Base-by-base conservation (phyloP, 2,797 vertebrate species). In the Balearica regulorum region DNA sequence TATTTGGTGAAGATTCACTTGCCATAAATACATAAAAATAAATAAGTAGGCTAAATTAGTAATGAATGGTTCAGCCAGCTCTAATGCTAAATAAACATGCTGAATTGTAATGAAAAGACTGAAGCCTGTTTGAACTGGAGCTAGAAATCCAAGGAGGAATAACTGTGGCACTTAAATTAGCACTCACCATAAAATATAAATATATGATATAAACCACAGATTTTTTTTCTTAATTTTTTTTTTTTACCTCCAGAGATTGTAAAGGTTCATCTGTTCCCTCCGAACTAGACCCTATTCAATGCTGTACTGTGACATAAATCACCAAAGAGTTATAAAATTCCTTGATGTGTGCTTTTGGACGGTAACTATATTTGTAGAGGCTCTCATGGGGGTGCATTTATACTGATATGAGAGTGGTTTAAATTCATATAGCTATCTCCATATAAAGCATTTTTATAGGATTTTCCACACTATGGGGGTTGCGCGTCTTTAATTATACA, bases 1-100 rank as follows among this genome's bases (percentile, higher is more conserved):
- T 91, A 87, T 79, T 91, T 1, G 0, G 69, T 92, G 72, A 89
- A 80, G 92, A 93, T 89, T 96, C 83, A 54, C 62, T 94, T 94
- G 62, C 82, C 54, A 93, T 94, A 94, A 95, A 96, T 92, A 96
- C 94, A 95, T 94, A 82, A 91, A 95, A 95, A 96, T 72, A 94
- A 91, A 88, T 86, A 96, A 95, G 87, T 62, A 82, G 79, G 61
- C 80, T 96, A 94, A 96, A 96, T 96, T 78, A 95, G 93, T 93
- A 89, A 93, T 95, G 95, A 97, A 95, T 90, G 88, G 58, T 90
- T 96, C 89, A 94, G 51, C 69, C 43, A 81, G 66, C 72, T 83
- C 84, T 91, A 86, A 91, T 86, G 84, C 87, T 96, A 87, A 95
- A 96, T 73, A 95, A 96, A 95, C 66, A 87, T 35, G 55, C 93